phyloP scores from a whole-genome alignment of 2,888 invertebrate genomes.

The Andricus quercusramuli region DNA sequence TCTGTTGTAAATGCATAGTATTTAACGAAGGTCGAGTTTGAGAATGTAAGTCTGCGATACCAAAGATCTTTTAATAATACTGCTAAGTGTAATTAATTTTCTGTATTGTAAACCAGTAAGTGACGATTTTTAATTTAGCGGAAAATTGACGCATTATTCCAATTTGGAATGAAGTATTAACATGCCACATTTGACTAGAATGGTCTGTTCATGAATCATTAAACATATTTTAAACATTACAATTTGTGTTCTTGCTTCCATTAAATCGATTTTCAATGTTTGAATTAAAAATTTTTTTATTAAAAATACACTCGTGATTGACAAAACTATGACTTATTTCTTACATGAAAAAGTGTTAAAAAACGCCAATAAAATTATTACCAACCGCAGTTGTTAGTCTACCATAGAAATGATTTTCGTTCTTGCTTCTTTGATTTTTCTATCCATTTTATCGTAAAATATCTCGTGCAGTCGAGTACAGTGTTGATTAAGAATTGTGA shows the following conservation, averaged over 20 bases:
- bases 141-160: not conserved
- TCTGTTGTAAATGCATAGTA: conserved; percentile 7
- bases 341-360: not conserved
- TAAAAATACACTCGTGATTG: not conserved
- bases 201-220: not conserved
- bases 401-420: conserved; percentile 47
- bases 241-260: not conserved
- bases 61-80: conserved; percentile 38
- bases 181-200: not conserved
- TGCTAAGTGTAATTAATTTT: not conserved
- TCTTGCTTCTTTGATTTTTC: conserved; percentile 42
- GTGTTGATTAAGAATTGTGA: conserved; percentile 42
- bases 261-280: not conserved
- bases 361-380: conserved; percentile 13
- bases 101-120: not conserved
- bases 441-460: conserved; percentile 40
- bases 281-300: not conserved
- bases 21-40: not conserved
- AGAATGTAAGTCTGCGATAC: conserved; percentile 38
- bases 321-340: not conserved
- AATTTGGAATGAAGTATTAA: conserved; percentile 16
- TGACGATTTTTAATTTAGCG: not conserved
- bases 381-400: conserved; percentile 40
- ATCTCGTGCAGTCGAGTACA: conserved; percentile 40
- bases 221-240: not conserved